Conservation (phyloP, 2,113 vertebrate genomes). For the Spea multiplicata region DNA sequence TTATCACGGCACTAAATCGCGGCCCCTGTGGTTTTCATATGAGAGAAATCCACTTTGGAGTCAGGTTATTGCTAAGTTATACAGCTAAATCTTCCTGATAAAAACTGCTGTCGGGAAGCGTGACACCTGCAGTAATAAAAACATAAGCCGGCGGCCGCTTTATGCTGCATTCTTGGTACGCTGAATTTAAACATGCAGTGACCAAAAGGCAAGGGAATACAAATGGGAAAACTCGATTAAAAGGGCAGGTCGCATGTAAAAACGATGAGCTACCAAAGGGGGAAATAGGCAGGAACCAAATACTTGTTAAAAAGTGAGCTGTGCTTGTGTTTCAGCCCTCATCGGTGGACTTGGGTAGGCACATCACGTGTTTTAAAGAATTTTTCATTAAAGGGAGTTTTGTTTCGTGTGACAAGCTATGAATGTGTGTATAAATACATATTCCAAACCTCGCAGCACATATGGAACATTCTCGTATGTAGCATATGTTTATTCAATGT, state of each 20-base stretch:
- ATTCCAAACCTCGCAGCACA: too few species aligned
- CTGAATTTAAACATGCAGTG: constrained; percentile 30
- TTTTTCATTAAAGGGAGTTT: too few species aligned
- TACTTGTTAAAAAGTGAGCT: too few species aligned
- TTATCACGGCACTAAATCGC: constrained; percentile 32
- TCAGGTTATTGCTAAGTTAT: constrained; percentile 45
- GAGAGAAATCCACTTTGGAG: constrained; percentile 38
- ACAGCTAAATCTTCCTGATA: constrained; percentile 47
- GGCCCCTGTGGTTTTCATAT: constrained; percentile 32
- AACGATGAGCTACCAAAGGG: neutral
- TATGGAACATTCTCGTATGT: too few species aligned
- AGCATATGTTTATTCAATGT: too few species aligned
- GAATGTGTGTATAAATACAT: too few species aligned
- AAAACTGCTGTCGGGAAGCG: constrained; percentile 32
- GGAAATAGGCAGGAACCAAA: too few species aligned
- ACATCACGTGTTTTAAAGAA: too few species aligned
- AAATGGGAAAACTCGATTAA: neutral
- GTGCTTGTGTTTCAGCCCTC: too few species aligned
- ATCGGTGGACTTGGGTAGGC: too few species aligned
- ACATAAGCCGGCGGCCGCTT: neutral
- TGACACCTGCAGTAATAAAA: constrained; percentile 37
- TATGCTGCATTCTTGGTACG: constrained; percentile 34
- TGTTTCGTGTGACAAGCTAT: too few species aligned
- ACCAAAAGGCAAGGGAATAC: constrained; percentile 18
- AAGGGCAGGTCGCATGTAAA: neutral